Base-by-base conservation (phyloP, 2,888 invertebrate species). In the Eugnorisma glareosa region DNA sequence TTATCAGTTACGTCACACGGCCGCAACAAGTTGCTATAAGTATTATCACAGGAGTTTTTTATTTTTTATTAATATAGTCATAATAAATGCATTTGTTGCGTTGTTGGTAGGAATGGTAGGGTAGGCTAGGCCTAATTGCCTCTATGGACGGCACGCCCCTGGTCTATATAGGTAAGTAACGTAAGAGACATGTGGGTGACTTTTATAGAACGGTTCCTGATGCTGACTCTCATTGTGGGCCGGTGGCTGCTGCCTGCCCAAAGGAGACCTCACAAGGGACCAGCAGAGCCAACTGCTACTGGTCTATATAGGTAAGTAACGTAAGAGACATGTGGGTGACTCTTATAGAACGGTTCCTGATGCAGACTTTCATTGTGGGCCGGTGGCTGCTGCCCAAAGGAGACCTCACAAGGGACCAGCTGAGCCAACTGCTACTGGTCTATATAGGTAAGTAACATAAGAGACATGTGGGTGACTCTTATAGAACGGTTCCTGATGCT, bases 361-460 rank as follows among this genome's bases (percentile, higher is more conserved):
- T 99, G 98, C 95, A 99, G 80, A 98, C 98, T 61, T 97, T 99
- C 21, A 99, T 99, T 88, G 98, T 99, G 82, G 99, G 99, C 0
- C 97, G 99, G 67, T 99, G 99, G 99, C 97, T 99, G 95, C 96
- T 99, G 83, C 99, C 99, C 7, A 99, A 99, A 92, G 99, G 99
- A 0, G 98, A 99, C 89, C 97, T 99, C 72, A 99, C 99, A 0
- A 97, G 99, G 73, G 99, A 99, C 92, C 99, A 99, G 94, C 97
- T 99, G 15, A 99, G 99, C 73, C 99, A 99, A 90, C 97, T 99
- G 21, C 95, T 99, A 1, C 96, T 99, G 67, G 99, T 99, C 6
- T 98, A 98, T 90, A 98, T 98, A 93, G 98, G 98, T 40, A 40
- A 45, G 18, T n/a, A n/a, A n/a, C n/a, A n/a, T n/a, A n/a, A n/a